A percentile compares a stretch with the other conserved stretches of the same genome.
phyloP scores from a whole-genome alignment of 2,888 invertebrate genomes.

The Pteria penguin region DNA sequence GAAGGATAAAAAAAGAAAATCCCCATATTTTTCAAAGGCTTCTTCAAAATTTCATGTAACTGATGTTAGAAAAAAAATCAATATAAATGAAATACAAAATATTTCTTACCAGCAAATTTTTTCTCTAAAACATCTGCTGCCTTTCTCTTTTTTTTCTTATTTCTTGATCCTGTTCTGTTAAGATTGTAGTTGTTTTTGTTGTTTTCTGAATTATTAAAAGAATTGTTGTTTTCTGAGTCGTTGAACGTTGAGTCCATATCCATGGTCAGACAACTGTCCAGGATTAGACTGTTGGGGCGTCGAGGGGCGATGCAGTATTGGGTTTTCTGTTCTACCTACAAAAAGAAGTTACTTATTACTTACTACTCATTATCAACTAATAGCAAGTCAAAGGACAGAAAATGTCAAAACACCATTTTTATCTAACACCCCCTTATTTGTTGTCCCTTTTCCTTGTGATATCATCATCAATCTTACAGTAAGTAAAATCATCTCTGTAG shows the following conservation, averaged over 20 bases:
- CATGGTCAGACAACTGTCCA: constrained; percentile 70
- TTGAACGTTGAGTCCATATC: constrained; percentile 66
- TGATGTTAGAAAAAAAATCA: no score
- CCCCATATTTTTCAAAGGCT: no score
- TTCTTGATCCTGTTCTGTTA: constrained; percentile 40
- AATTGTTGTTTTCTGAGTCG: constrained; percentile 57
- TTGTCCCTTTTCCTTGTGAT: no score
- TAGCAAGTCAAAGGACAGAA: no score
- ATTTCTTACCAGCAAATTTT: constrained; percentile 75
- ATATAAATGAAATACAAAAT: no score
- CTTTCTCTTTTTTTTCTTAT: constrained; percentile 66
- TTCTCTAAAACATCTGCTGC: constrained; percentile 73
- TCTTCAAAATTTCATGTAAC: no score
- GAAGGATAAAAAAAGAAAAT: no score
- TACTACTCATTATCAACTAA: no score
- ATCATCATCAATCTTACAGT: no score
- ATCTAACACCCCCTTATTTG: no score
- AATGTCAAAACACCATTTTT: no score
- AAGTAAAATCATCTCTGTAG: no score
- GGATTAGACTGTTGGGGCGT: constrained; percentile 69
- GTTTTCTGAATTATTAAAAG: constrained; percentile 37
- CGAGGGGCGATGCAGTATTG: constrained; percentile 58
- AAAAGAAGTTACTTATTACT: constrained; percentile 30
- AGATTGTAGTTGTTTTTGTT: constrained; percentile 53
- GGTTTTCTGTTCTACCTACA: constrained; percentile 69